Evolutionary conservation across 2,797 vertebrate species (phyloP).

Genomic region (Gobionotothen gibberifrons): DNA sequence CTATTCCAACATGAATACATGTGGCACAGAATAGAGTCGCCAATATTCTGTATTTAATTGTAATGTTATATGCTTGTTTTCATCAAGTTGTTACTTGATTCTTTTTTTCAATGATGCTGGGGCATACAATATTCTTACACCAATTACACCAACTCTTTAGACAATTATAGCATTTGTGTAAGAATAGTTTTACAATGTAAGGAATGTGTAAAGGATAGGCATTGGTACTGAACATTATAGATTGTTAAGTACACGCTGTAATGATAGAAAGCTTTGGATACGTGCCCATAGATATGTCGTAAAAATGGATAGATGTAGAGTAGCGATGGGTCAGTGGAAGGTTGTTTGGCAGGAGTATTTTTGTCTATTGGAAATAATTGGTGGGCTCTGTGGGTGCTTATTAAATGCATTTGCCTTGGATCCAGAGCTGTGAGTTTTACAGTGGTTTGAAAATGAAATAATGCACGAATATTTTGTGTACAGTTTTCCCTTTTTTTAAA

Average conservation of each 20-base stretch:
- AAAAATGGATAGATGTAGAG: conserved; percentile 67
- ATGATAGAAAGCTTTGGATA: conserved; percentile 61
- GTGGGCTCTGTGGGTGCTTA: conserved; percentile 55
- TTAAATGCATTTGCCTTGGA: conserved; percentile 55
- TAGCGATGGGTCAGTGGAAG: conserved; percentile 70
- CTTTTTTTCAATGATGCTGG: conserved; percentile 51
- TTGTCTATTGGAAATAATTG: conserved; percentile 58
- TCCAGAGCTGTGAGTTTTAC: conserved; percentile 50
- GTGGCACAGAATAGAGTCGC: conserved; percentile 55
- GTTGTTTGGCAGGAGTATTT: conserved; percentile 58
- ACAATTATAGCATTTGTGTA: conserved; percentile 61
- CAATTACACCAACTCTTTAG: conserved; percentile 59
- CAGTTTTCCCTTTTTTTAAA: conserved; percentile 59
- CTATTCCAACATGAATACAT: conserved; percentile 64
- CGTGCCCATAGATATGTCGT: conserved; percentile 59
- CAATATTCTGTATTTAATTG: conserved; percentile 81
- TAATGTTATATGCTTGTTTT: conserved; percentile 76
- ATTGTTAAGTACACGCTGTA: conserved; percentile 64
- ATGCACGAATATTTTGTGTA: conserved; percentile 70
- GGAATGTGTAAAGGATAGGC: conserved; percentile 71
- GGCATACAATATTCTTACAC: conserved; percentile 65
- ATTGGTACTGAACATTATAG: conserved; percentile 73
- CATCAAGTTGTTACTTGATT: conserved; percentile 65
- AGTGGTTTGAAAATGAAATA: conserved; percentile 67
- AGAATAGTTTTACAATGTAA: conserved; percentile 68